Evolutionary conservation across 2,113 vertebrate genomes (phyloP).

Genomic region (Porphyrio hochstetteri): DNA sequence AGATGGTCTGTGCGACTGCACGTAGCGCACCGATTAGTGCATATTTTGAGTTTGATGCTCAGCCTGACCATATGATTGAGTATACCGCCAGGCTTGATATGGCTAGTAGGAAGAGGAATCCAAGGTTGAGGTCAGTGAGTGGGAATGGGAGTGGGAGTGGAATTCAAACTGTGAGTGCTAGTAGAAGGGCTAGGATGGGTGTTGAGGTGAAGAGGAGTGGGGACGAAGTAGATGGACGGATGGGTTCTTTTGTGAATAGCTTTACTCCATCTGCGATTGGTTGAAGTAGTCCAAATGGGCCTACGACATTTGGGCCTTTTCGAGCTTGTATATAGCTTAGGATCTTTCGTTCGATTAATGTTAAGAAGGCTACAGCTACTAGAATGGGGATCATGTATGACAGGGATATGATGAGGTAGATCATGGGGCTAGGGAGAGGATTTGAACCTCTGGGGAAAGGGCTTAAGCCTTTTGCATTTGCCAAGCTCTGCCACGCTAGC

Average conservation of each 20-base stretch:
- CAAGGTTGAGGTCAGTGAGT: too few relatives aligned
- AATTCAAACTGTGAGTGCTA: fast-evolving
- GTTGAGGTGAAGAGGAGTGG: fast-evolving
- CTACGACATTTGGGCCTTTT: not conserved
- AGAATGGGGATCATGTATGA: not conserved
- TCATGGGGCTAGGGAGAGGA: too few relatives aligned
- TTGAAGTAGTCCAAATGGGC: fast-evolving
- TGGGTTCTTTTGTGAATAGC: fast-evolving
- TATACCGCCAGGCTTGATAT: not conserved
- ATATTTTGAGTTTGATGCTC: not conserved
- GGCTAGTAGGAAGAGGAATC: too few relatives aligned
- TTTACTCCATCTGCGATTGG: fast-evolving
- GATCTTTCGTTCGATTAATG: not conserved
- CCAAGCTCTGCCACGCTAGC: too few relatives aligned
- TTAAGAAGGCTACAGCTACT: not conserved
- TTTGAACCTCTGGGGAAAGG: too few relatives aligned
- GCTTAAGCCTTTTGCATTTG: too few relatives aligned
- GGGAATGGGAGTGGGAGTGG: fast-evolving
- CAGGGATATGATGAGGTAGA: fast-evolving
- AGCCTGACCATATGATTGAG: not conserved
- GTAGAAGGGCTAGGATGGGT: fast-evolving
- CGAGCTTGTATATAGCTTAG: not conserved
- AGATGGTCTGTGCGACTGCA: not conserved
- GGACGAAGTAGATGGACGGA: fast-evolving
- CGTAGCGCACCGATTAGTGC: fast-evolving